Conservation (phyloP, 2,888 invertebrate species). For the Heliconius charithonia region DNA sequence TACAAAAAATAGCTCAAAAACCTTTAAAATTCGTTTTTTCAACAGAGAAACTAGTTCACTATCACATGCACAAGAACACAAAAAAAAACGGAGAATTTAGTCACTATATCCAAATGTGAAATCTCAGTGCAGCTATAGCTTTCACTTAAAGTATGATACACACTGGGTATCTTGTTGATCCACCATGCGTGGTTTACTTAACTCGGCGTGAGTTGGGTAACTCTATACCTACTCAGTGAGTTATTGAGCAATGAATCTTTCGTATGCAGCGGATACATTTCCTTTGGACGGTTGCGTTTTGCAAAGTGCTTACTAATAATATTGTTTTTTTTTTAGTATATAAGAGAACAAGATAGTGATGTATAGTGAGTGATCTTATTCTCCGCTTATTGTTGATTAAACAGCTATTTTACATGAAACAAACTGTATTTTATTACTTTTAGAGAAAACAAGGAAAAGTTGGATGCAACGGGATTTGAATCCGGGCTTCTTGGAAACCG, state of each 20-base stretch:
- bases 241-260: constrained; percentile 4
- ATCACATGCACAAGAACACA: not conserved
- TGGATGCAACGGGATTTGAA: too few relatives aligned
- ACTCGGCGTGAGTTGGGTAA: not conserved
- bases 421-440: too few relatives aligned
- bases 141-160: not conserved
- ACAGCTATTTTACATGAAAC: too few relatives aligned
- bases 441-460: too few relatives aligned
- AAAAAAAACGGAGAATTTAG: not conserved
- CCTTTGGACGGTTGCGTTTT: constrained; percentile 20
- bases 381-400: not conserved
- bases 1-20: too few relatives aligned
- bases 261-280: constrained; percentile 11
- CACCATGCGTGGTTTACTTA: constrained; percentile 7
- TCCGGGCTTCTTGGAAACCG: too few relatives aligned
- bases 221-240: not conserved
- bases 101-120: not conserved
- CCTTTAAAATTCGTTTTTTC: too few relatives aligned
- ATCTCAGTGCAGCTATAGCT: not conserved
- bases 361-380: not conserved
- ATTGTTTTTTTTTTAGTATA: not conserved
- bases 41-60: not conserved
- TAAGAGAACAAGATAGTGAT: too few relatives aligned
- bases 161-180: not conserved
- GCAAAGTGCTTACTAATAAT: not conserved